phyloP scores from a whole-genome alignment of 2,113 vertebrate genomes.

The Perca schrenkii region DNA sequence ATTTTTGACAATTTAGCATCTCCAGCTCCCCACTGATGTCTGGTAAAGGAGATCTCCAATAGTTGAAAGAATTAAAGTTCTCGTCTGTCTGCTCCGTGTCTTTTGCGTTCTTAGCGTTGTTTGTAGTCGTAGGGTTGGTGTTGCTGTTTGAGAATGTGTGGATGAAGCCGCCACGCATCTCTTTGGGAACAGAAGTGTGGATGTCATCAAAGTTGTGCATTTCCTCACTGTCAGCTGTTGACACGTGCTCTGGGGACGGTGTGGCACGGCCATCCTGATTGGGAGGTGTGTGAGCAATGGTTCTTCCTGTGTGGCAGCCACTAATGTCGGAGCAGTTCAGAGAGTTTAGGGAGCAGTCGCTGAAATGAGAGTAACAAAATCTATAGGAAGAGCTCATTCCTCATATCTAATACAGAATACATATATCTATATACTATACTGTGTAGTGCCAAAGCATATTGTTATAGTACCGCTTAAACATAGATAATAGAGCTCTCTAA shows the following conservation, averaged over 20 bases:
- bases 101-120: slow-evolving; percentile 64
- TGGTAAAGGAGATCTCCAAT: slow-evolving; percentile 90
- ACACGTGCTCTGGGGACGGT: slow-evolving; percentile 73
- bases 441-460: background rate
- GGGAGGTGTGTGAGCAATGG: slow-evolving; percentile 70
- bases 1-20: slow-evolving; percentile 79
- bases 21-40: slow-evolving; percentile 91
- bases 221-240: slow-evolving; percentile 63
- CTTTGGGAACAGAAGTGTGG: slow-evolving; percentile 39
- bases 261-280: slow-evolving; percentile 77
- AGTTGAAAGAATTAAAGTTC: slow-evolving; percentile 87
- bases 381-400: accelerated
- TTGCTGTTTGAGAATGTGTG: slow-evolving; percentile 20
- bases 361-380: slow-evolving; percentile 43
- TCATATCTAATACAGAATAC: background rate
- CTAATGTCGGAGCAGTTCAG: slow-evolving; percentile 69
- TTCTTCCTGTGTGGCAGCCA: slow-evolving; percentile 67
- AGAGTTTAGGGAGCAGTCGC: slow-evolving; percentile 70
- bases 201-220: slow-evolving; percentile 65
- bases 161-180: slow-evolving; percentile 23
- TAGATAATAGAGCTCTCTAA: background rate
- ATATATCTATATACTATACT: background rate
- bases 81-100: slow-evolving; percentile 79
- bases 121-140: slow-evolving; percentile 39
- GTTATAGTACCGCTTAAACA: background rate